These are phyloP conservation scores for Babylonia areolata DNA, from an alignment of 1,140 invertebrate genomes.

Conservation along the genomic window DNA sequence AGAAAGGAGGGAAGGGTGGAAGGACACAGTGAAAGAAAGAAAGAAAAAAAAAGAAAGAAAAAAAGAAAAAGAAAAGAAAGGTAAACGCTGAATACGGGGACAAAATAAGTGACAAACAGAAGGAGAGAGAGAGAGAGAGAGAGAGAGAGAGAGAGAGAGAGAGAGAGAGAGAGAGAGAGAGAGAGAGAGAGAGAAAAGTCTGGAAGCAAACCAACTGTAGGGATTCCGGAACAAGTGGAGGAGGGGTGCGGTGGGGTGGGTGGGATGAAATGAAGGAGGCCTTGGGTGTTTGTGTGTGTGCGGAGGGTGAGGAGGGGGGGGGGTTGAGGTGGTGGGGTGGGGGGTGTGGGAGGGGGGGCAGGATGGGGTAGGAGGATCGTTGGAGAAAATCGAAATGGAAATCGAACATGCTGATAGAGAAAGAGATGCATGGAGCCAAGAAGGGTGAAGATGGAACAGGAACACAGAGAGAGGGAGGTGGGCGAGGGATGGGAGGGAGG, in stretches of 20 bases:
- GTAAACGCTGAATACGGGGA: not conserved
- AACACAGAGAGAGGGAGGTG: not conserved
- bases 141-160: slow-evolving; percentile 10
- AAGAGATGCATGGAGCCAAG: not conserved
- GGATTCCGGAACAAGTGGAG: too few relatives aligned
- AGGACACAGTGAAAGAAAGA: not conserved
- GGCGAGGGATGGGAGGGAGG: not conserved
- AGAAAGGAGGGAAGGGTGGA: not conserved
- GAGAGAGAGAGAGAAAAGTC: not conserved
- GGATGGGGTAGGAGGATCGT: too few relatives aligned
- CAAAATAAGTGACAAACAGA: not conserved
- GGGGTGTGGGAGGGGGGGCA: too few relatives aligned
- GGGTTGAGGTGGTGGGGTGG: too few relatives aligned
- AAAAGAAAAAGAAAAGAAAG: not conserved
- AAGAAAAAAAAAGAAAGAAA: not conserved
- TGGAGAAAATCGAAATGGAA: too few relatives aligned
- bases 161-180: slow-evolving; percentile 14
- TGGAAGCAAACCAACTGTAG: too few relatives aligned
- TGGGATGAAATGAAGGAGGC: too few relatives aligned
- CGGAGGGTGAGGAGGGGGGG: too few relatives aligned
- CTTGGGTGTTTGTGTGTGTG: too few relatives aligned
- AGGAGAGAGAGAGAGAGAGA: too few relatives aligned
- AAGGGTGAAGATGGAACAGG: not conserved
- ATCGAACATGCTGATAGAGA: not conserved
- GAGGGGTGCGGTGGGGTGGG: too few relatives aligned